phyloP scores from a whole-genome alignment of 2,113 vertebrate species.

The Okapia johnstoni region DNA sequence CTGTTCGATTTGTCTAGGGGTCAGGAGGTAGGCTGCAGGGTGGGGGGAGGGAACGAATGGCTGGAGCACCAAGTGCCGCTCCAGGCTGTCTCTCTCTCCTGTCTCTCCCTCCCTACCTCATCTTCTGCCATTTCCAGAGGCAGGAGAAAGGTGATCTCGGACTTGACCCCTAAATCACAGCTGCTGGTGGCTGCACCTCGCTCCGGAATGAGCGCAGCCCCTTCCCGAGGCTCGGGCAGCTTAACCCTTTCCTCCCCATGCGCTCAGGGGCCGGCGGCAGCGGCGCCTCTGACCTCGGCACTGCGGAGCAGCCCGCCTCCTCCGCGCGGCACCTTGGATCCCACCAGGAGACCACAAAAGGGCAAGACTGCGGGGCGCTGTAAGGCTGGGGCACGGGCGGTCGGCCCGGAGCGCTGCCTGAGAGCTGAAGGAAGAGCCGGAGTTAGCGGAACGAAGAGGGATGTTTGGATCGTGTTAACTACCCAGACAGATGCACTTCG shows the following conservation, averaged over 20 bases:
- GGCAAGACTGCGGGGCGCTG: slow-evolving; percentile 47
- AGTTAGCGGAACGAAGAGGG: slow-evolving; percentile 68
- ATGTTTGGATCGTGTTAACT: slow-evolving; percentile 83
- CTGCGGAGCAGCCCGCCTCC: slow-evolving; percentile 38
- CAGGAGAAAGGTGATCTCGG: slow-evolving; percentile 76
- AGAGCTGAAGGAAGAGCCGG: slow-evolving; percentile 56
- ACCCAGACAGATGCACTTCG: slow-evolving; percentile 81
- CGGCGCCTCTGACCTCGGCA: slow-evolving; percentile 23
- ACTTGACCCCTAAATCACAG: slow-evolving; percentile 80
- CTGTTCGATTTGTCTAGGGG: slow-evolving; percentile 3
- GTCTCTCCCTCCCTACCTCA: slow-evolving; percentile 7
- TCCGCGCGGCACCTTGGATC: slow-evolving; percentile 53
- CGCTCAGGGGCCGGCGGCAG: not conserved
- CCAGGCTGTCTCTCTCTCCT: slow-evolving; percentile 14
- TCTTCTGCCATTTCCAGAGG: slow-evolving; percentile 71
- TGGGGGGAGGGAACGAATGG: not conserved
- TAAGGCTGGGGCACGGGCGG: slow-evolving; percentile 39
- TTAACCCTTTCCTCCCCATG: slow-evolving; percentile 70
- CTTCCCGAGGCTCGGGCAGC: slow-evolving; percentile 51
- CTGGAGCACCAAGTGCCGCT: slow-evolving; percentile 14
- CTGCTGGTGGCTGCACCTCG: slow-evolving; percentile 67
- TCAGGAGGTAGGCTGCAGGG: not conserved
- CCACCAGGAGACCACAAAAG: slow-evolving; percentile 44
- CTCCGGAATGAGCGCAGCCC: slow-evolving; percentile 59
- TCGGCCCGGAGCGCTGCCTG: slow-evolving; percentile 46